Evolutionary conservation across 1,140 invertebrate species (phyloP), one percentile per base, ranked within the genome.

Genomic region (Mactra quadrangularis): DNA sequence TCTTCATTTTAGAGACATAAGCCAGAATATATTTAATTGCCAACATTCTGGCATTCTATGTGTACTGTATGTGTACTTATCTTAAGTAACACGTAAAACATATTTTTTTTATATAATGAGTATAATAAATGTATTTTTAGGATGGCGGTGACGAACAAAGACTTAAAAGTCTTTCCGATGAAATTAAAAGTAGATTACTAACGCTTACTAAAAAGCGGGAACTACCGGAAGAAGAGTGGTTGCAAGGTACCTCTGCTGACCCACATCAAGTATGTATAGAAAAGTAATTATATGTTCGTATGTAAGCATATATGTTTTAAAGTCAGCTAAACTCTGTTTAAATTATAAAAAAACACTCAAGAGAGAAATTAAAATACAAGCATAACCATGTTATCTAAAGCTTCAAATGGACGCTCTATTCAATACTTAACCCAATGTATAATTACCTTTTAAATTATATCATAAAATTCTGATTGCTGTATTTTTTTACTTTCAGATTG

Each of bases 211-310:
- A 2, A 45, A 1, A 11, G 3, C 33, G 27, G 19, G 11, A 3
- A 19, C 47, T 33, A 55, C 68, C 68, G 6, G 68, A 72, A 25
- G 50, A 72, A 55, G 27, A 31, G 6, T 72, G 68, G 68, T 31
- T 72, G 6, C 47, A 31, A 55, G 68, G 68, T 13, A 72, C 68
- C 29, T 53, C 35, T 72, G 50, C n/a, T 19, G 47, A 64, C 31
- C n/a, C n/a, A n/a, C n/a, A n/a, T n/a, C n/a, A n/a, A n/a, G n/a
- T n/a, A n/a, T n/a, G n/a, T n/a, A n/a, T n/a, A n/a, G n/a, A 62
- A 19, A 1, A 13, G 31, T 29, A 35, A 62, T 35, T 13, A 4
- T 62, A 62, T 35, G 4, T n/a, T 53, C 4, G 4, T 4, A 53
- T 4, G 17, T 53, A 9, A 47, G 17, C 17, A 47, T 47, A 7